A percentile compares a stretch with the other conserved stretches of the same genome.
phyloP scores from a whole-genome alignment of 2,113 vertebrate species.

The Lasiurus cinereus region DNA sequence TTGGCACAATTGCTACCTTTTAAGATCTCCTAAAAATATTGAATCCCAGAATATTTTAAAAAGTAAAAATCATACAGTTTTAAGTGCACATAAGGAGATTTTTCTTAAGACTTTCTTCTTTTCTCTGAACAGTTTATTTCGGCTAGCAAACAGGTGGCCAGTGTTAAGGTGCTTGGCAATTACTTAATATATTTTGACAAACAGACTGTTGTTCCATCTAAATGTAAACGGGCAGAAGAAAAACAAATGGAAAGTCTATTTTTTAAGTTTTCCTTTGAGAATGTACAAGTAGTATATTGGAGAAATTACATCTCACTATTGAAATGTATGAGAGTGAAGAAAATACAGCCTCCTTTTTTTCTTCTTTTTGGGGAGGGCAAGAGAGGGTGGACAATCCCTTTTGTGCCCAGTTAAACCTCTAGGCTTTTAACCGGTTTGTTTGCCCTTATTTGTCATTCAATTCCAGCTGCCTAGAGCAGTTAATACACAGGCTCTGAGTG shows the following conservation, averaged over 20 bases:
- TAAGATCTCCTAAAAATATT: neutral
- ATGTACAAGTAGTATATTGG: slow-evolving; percentile 89
- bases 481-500: slow-evolving; percentile 99
- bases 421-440: slow-evolving; percentile 94
- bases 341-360: slow-evolving; percentile 86
- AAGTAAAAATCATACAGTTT: neutral
- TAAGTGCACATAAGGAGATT: slow-evolving; percentile 26
- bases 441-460: slow-evolving; percentile 98
- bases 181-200: slow-evolving; percentile 90
- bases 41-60: slow-evolving; percentile 35
- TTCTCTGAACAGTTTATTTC: slow-evolving; percentile 71
- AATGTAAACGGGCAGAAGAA: slow-evolving; percentile 91
- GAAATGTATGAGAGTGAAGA: slow-evolving; percentile 90
- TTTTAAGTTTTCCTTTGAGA: slow-evolving; percentile 91
- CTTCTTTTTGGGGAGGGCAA: neutral
- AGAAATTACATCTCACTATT: slow-evolving; percentile 93
- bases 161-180: slow-evolving; percentile 80
- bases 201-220: slow-evolving; percentile 89
- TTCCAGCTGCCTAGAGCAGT: slow-evolving; percentile 98
- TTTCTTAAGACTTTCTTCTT: slow-evolving; percentile 70
- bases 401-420: slow-evolving; percentile 90
- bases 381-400: slow-evolving; percentile 79
- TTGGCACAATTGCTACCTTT: neutral
- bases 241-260: slow-evolving; percentile 94
- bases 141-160: slow-evolving; percentile 79